Percentiles rank a stretch among this genome's conserved stretches.
Evolutionary conservation across 1,140 invertebrate species (phyloP).

Genomic region (Gyrodactylus bullatarudis): DNA sequence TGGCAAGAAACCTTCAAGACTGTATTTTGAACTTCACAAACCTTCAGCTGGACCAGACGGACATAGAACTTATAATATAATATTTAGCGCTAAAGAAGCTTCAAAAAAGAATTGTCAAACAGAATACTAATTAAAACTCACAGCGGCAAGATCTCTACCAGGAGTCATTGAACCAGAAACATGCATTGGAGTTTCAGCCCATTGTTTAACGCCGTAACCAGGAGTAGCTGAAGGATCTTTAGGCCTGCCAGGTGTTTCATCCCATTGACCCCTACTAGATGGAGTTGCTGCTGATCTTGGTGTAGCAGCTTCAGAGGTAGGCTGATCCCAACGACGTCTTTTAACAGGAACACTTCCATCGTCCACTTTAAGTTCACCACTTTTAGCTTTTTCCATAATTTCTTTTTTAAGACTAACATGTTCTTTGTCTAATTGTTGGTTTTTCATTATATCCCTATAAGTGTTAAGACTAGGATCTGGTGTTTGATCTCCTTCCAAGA

Average conservation of each 20-base stretch:
- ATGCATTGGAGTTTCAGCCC: constrained; percentile 6
- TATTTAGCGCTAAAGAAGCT: too few species aligned
- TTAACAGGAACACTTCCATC: not conserved
- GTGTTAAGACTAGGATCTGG: not conserved
- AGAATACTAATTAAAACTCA: too few species aligned
- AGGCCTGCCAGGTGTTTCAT: constrained; percentile 4
- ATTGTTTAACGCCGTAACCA: constrained; percentile 2
- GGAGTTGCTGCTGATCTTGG: not conserved
- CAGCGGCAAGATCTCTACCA: constrained; percentile 16
- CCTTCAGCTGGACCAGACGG: too few species aligned
- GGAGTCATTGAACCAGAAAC: constrained; percentile 35
- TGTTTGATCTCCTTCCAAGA: not conserved
- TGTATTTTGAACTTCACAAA: too few species aligned
- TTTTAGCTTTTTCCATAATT: constrained; percentile 2
- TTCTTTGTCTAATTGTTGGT: not conserved
- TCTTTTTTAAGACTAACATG: not conserved
- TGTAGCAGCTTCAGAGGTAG: not conserved
- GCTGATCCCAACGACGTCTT: constrained; percentile 2
- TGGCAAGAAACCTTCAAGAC: too few species aligned
- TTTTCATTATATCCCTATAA: constrained; percentile 1
- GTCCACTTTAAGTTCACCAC: not conserved
- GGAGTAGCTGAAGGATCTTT: constrained; percentile 5
- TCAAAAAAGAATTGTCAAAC: too few species aligned
- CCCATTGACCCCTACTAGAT: constrained; percentile 2
- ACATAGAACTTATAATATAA: too few species aligned